Evolutionary conservation across 2,797 vertebrate genomes (phyloP).

Genomic region (Amphiprion clarkii): DNA sequence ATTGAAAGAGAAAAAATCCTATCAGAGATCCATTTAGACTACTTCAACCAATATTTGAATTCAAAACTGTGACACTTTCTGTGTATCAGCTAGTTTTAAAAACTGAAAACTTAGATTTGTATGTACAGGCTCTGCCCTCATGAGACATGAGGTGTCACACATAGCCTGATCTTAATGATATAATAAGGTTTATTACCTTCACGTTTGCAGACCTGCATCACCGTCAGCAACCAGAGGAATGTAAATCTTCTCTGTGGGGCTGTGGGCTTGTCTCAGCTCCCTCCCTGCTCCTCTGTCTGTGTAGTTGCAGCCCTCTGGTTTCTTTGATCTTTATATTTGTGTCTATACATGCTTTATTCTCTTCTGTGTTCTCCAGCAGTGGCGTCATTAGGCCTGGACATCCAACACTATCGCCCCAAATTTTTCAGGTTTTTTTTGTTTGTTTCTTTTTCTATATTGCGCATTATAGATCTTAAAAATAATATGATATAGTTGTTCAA

Average conservation of each 20-base stretch:
- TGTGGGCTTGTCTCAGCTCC: slow-evolving; percentile 22
- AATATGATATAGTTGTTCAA: too few species aligned
- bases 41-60: not conserved
- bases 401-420: too few species aligned
- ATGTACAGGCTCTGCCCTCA: not conserved
- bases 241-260: slow-evolving; percentile 59
- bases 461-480: too few species aligned
- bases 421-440: too few species aligned
- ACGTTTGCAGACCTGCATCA: slow-evolving; percentile 55
- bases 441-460: too few species aligned
- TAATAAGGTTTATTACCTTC: slow-evolving; percentile 1
- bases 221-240: slow-evolving; percentile 63
- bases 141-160: not conserved
- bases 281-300: slow-evolving; percentile 2
- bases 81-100: not conserved
- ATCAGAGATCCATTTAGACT: too few species aligned
- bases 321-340: slow-evolving; percentile 34
- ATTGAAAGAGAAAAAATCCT: not conserved
- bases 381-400: too few species aligned
- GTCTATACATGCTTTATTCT: slow-evolving; percentile 51
- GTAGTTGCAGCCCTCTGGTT: slow-evolving; percentile 15
- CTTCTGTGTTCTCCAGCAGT: not conserved
- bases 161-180: not conserved
- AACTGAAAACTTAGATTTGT: not conserved
- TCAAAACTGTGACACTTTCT: not conserved